phyloP scores from a whole-genome alignment of 2,797 vertebrate genomes.

The Harpagifer antarcticus region DNA sequence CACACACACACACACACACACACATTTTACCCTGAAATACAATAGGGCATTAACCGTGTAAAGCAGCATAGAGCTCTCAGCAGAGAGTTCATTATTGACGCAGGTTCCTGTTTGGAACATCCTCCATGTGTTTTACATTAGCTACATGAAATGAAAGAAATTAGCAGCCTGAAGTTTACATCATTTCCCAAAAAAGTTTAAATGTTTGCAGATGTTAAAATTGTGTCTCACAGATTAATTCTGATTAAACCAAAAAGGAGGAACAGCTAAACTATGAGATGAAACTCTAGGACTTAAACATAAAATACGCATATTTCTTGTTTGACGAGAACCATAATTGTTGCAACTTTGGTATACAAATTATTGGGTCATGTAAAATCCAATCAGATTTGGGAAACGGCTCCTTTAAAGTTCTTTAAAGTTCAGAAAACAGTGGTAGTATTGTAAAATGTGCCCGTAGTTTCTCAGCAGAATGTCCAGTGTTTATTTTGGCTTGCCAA shows the following conservation, averaged over 20 bases:
- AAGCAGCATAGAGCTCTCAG: slow-evolving; percentile 27
- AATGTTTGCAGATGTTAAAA: neutral
- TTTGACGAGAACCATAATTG: neutral
- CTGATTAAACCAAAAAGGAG: neutral
- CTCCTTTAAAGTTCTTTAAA: neutral
- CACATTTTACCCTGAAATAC: slow-evolving; percentile 23
- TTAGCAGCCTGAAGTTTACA: no score
- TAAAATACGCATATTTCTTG: neutral
- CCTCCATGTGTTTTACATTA: neutral
- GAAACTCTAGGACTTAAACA: neutral
- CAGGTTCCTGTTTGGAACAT: slow-evolving; percentile 16
- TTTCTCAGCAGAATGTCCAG: neutral
- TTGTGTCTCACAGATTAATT: no score
- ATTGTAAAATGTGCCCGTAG: no score
- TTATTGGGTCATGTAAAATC: no score
- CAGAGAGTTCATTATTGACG: slow-evolving; percentile 21
- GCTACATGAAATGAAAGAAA: slow-evolving; percentile 13
- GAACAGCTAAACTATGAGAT: neutral
- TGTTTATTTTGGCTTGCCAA: neutral
- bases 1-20: slow-evolving; percentile 18
- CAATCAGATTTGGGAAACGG: neutral
- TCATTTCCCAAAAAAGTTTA: slow-evolving; percentile 1
- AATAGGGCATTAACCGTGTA: slow-evolving; percentile 41
- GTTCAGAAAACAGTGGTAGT: neutral
- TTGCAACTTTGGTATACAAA: no score